Percentiles rank a stretch among this genome's conserved stretches.
Conservation (phyloP, 2,888 invertebrate species). For the Kryphioiulus occultus region DNA sequence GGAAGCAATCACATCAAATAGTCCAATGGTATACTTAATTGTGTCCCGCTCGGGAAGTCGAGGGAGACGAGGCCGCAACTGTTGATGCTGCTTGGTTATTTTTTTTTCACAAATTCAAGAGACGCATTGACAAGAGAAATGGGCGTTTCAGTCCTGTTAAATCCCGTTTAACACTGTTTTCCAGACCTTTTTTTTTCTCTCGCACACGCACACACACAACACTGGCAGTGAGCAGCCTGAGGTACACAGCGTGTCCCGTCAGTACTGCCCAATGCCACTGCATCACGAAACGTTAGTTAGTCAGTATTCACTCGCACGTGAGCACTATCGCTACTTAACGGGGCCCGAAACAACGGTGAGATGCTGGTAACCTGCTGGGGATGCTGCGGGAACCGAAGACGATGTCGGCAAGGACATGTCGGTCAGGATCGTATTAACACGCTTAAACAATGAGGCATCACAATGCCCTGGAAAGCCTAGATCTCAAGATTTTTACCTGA, state of each 20-base stretch:
- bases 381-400: too few species aligned
- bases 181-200: neutral
- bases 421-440: too few species aligned
- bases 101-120: constrained; percentile 41
- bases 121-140: constrained; percentile 37
- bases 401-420: too few species aligned
- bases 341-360: constrained; percentile 13
- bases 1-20: constrained; percentile 46
- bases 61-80: constrained; percentile 43
- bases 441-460: too few species aligned
- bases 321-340: neutral
- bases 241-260: neutral
- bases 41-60: constrained; percentile 8
- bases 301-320: neutral
- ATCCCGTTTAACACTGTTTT: constrained; percentile 4
- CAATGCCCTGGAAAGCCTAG: too few species aligned
- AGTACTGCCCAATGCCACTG: constrained; percentile 18
- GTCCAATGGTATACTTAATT: constrained; percentile 48
- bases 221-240: neutral
- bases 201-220: constrained; percentile 25
- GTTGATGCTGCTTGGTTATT: constrained; percentile 45
- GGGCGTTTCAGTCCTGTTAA: constrained; percentile 27
- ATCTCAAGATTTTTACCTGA: too few species aligned
- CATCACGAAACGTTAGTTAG: neutral
- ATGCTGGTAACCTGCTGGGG: neutral